Conservation (phyloP, 2,888 invertebrate species). For the Athripsodes cinereus region DNA sequence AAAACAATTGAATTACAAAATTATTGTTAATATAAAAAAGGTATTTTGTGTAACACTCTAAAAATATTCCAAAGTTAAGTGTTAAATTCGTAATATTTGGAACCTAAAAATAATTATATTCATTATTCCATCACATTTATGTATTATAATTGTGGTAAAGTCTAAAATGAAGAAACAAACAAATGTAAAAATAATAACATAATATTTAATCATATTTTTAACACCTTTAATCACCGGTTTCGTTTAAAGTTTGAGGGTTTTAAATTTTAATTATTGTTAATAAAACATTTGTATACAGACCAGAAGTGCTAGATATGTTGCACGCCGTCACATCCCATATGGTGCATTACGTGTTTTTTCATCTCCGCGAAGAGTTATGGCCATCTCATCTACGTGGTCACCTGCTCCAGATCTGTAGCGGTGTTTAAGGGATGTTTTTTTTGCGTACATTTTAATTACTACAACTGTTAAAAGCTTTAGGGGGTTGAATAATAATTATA, state of each 20-base stretch:
- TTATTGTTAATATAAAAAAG: no score
- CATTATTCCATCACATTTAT: no score
- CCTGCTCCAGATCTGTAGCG: neutral
- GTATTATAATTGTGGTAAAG: no score
- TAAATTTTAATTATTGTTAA: neutral
- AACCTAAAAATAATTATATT: no score
- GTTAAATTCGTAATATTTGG: no score
- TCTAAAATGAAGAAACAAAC: no score
- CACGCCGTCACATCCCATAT: neutral
- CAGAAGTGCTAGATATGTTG: neutral
- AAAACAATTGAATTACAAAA: no score
- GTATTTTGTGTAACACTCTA: no score
- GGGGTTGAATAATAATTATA: neutral
- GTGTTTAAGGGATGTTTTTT: neutral
- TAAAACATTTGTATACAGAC: neutral
- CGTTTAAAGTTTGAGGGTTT: neutral
- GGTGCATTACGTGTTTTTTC: neutral
- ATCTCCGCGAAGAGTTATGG: neutral
- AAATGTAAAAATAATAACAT: no score
- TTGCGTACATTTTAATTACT: neutral
- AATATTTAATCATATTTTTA: no score
- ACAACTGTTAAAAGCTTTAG: neutral
- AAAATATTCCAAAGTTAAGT: no score
- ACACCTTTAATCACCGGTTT: no score
- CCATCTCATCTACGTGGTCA: neutral